Percentiles rank a stretch among this genome's conserved stretches.
These are phyloP conservation scores for Cryptomyrus ogoouensis DNA, from an alignment of 2,113 vertebrate species.

Conservation along the genomic window DNA sequence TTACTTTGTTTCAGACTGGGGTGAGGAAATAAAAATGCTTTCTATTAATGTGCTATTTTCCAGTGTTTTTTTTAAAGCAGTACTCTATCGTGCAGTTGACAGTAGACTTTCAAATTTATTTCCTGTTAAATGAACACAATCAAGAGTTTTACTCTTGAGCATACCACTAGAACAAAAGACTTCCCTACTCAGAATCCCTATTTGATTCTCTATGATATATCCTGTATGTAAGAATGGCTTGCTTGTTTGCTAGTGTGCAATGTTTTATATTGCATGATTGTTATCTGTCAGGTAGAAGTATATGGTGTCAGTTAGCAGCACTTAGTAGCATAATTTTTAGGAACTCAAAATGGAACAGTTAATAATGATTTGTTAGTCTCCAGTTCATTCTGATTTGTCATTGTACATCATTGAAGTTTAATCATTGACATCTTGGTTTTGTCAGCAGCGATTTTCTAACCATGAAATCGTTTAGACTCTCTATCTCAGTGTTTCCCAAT, in stretches of 20 bases:
- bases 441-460: neutral
- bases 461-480: neutral
- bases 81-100: neutral
- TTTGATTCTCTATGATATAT: neutral
- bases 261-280: neutral
- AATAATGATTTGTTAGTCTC: neutral
- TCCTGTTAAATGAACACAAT: neutral
- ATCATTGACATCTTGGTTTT: neutral
- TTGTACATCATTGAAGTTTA: neutral
- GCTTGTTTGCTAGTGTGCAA: neutral
- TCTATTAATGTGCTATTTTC: conserved; percentile 40
- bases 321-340: neutral
- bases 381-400: neutral
- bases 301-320: neutral
- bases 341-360: neutral
- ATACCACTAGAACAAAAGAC: neutral
- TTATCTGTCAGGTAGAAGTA: neutral
- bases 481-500: neutral
- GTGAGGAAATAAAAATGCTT: conserved; percentile 26
- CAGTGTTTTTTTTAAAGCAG: neutral
- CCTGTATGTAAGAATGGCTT: neutral
- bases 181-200: neutral
- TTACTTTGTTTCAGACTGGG: conserved; percentile 35
- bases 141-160: neutral
- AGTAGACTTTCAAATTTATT: neutral